Evolutionary conservation across 2,888 invertebrate genomes (phyloP).

Genomic region (Panzeria rudis): DNA sequence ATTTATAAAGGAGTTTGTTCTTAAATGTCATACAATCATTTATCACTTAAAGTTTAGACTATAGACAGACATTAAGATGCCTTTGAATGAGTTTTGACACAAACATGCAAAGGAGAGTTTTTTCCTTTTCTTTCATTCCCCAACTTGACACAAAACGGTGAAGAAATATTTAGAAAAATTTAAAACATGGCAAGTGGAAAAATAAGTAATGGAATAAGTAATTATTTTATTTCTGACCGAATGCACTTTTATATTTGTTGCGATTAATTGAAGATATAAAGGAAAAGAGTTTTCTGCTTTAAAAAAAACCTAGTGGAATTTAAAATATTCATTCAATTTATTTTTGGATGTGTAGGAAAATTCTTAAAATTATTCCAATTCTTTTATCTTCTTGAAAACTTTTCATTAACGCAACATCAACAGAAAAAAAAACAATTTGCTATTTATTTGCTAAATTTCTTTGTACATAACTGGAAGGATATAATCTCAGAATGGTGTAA

Average conservation of each 20-base stretch:
- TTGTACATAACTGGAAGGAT: too few species aligned
- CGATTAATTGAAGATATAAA: background rate
- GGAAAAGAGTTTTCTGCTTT: background rate
- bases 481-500: too few species aligned
- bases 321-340: background rate
- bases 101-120: slow-evolving; percentile 20
- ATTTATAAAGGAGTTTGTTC: background rate
- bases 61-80: slow-evolving; percentile 33
- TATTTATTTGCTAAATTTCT: too few species aligned
- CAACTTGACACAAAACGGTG: background rate
- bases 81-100: slow-evolving; percentile 13
- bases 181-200: background rate
- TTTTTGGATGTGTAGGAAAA: background rate
- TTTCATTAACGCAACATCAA: background rate
- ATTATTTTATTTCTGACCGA: slow-evolving; percentile 15
- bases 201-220: background rate
- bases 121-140: background rate
- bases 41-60: slow-evolving; percentile 41
- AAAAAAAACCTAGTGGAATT: background rate
- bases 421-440: too few species aligned
- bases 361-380: too few species aligned
- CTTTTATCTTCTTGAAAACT: background rate
- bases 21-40: slow-evolving; percentile 54
- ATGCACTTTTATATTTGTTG: slow-evolving; percentile 21
- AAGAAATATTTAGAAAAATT: background rate